Evolutionary conservation across 2,113 vertebrate species (phyloP).

Genomic region (Micromys minutus): DNA sequence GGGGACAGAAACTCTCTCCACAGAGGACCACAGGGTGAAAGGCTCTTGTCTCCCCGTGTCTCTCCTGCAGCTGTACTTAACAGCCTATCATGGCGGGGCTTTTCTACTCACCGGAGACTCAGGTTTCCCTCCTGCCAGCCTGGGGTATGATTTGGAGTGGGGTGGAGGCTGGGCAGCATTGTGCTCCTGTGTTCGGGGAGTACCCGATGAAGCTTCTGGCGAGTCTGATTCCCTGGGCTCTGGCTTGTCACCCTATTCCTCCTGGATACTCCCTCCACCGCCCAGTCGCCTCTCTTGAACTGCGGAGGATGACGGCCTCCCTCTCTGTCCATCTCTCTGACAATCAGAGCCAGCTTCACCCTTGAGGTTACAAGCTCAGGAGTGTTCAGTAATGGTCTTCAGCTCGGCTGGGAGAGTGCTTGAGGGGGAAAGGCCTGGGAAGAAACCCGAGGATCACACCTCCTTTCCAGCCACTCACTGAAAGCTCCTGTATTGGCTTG

Average conservation of each 20-base stretch:
- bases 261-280: not conserved
- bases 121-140: too few relatives aligned
- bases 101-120: too few relatives aligned
- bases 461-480: not conserved
- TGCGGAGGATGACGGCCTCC: not conserved
- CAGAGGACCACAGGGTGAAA: not conserved
- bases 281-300: not conserved
- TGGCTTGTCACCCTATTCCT: not conserved
- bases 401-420: not conserved
- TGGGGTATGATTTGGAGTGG: not conserved
- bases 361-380: not conserved
- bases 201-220: accelerated
- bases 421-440: accelerated
- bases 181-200: not conserved
- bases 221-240: not conserved
- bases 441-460: accelerated
- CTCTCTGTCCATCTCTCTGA: not conserved
- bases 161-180: not conserved
- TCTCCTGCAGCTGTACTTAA: not conserved
- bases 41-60: not conserved
- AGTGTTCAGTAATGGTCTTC: not conserved
- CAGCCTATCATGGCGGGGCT: accelerated
- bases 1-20: accelerated
- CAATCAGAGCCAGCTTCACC: not conserved
- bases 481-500: not conserved